Percentiles rank a stretch among this genome's conserved stretches.
Evolutionary conservation across 2,113 vertebrate genomes (phyloP).

Genomic region (Crotalus tigris): DNA sequence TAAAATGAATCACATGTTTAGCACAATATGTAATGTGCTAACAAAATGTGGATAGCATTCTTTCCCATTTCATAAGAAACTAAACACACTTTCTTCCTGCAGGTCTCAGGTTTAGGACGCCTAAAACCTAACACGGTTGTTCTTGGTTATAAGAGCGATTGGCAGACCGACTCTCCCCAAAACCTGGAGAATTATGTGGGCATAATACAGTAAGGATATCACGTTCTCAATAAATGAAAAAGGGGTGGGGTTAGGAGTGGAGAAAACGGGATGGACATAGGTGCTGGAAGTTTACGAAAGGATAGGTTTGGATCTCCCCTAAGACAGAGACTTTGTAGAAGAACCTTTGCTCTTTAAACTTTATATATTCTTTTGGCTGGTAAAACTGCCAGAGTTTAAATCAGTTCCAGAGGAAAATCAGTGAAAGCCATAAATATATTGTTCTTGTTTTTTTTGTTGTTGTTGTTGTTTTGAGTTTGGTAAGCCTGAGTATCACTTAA

Average conservation of each 20-base stretch:
- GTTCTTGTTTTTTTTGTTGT: neutral
- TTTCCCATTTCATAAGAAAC: neutral
- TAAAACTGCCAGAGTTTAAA: neutral
- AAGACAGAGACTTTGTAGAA: neutral
- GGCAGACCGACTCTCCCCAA: constrained; percentile 63
- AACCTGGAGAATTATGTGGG: constrained; percentile 70
- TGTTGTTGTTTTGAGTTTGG: neutral
- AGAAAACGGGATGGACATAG: neutral
- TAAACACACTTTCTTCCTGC: neutral
- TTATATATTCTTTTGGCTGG: neutral
- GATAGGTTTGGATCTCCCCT: neutral
- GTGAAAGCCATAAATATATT: neutral
- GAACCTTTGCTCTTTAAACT: neutral
- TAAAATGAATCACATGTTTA: neutral
- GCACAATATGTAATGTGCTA: neutral
- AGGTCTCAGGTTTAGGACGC: constrained; percentile 74
- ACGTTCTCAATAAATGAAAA: neutral
- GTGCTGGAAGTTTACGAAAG: neutral
- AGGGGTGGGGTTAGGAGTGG: no score
- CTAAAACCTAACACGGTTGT: constrained; percentile 75
- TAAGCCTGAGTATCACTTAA: neutral
- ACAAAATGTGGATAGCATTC: neutral
- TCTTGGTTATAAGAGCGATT: constrained; percentile 74
- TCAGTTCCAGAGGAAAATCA: neutral
- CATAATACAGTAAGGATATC: constrained; percentile 70